Base-by-base conservation (phyloP, 2,797 vertebrate species). In the Harpagifer antarcticus region DNA sequence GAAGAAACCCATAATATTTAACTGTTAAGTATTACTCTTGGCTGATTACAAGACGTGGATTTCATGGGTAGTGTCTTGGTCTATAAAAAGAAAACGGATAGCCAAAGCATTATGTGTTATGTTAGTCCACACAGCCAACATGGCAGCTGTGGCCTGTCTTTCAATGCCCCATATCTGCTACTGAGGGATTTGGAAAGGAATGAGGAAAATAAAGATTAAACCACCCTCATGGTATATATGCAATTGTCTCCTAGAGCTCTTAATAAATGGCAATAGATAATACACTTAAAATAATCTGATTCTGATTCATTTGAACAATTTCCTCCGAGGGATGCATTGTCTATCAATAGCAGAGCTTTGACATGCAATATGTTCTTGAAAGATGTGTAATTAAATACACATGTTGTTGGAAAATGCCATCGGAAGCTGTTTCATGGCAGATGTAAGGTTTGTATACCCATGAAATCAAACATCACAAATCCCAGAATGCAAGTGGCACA, bases 41-140 rank as follows among this genome's bases (percentile, higher is more conserved):
- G 87, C 86, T 88, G 47, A 72, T 87, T 89, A 83, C 84, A 89
- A 85, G 84, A 94, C 90, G 84, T 86, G 81, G 69, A 94, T 91
- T 94, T 94, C 73, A 83, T 74, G 83, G 78, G 43, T 68, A 84
- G 87, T 74, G 73, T 84, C 77, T 89, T 81, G 43, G 73, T 87
- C 91, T 92, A 86, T 94, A 93, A 92, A 95, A 94, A 93, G 71
- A 90, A 85, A 88, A 91, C 85, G 82, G 88, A 93, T 89, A 88
- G 81, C 49, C 82, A 61, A 76, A 86, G 89, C 70, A 59, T 82
- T 53, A 37, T 80, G 62, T 90, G 92, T 91, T 90, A 74, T 66
- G 68, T 83, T 88, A 86, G 75, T 83, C 54, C 90, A 82, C 55
- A 56, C 71, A 85, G 85, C 7, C 72, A 78, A 84, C 82, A 83